Conservation (phyloP, 2,888 invertebrate species). For the Synergus gifuensis region DNA sequence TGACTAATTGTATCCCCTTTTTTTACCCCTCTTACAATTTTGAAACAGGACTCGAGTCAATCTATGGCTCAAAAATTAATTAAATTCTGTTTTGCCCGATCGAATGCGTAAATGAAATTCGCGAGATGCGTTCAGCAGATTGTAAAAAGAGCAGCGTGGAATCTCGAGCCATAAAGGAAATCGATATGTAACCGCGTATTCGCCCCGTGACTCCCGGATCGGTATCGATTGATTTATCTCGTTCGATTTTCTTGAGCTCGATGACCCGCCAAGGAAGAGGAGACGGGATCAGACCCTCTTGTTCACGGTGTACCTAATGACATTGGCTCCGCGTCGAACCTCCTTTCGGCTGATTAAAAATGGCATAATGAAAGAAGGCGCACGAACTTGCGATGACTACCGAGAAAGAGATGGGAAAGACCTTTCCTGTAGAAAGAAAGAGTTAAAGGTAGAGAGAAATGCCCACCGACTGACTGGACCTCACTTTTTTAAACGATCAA, state of each 20-base stretch:
- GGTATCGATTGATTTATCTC: conserved; percentile 75
- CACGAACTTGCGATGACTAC: conserved; percentile 67
- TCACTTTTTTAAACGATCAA: conserved; percentile 74
- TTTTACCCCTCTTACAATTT: neutral
- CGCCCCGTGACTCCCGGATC: conserved; percentile 61
- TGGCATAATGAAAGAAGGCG: conserved; percentile 74
- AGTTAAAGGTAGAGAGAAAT: conserved; percentile 45
- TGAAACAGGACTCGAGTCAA: conserved; percentile 21
- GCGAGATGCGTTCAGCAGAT: conserved; percentile 2
- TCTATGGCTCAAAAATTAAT: conserved; percentile 29
- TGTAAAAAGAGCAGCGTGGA: conserved; percentile 56
- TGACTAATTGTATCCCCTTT: neutral
- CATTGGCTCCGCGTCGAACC: conserved; percentile 60
- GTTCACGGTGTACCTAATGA: conserved; percentile 60
- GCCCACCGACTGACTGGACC: conserved; percentile 52
- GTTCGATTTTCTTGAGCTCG: conserved; percentile 62
- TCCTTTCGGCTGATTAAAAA: conserved; percentile 70
- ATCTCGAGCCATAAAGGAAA: conserved; percentile 47
- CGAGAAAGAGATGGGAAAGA: conserved; percentile 57
- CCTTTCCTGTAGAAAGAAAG: conserved; percentile 7
- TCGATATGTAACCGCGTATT: conserved; percentile 53
- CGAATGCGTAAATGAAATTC: conserved; percentile 29
- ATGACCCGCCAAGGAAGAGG: conserved; percentile 58
- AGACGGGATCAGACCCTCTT: conserved; percentile 32
- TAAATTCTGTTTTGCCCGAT: conserved; percentile 38